Base-by-base conservation (phyloP, 1,140 invertebrate genomes). In the Hesperophylax magnus region DNA sequence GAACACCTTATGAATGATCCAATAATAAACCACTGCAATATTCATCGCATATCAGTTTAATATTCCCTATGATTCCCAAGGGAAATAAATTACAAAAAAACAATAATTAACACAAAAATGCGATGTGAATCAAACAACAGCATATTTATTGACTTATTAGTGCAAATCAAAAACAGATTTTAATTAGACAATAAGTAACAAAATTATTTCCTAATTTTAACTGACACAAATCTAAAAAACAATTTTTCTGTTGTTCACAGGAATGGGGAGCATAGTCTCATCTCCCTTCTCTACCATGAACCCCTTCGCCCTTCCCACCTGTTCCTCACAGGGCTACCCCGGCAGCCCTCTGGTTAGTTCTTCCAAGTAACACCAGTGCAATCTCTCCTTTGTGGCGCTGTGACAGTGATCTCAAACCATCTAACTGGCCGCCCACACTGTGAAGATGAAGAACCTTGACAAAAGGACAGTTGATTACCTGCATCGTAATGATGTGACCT, bases 221-320 rank as follows among this genome's bases (percentile, higher is more conserved):
- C 0, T 61, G 3, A 20, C 11, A 63, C 11, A 6, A 2, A 22
- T 58, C 9, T 58, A 18, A 58, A 11, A 22, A 22, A 18, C 18
- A 18, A 1, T 5, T 54, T 63, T 81, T 84, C 82, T 78, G 84
- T 86, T 87, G 81, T 82, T 88, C 88, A 4, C 90, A 93, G 93
- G 93, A 92, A 93, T 93, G 90, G 89, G 95, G 86, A 94, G 96
- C 82, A 91, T 97, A 72, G 95, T 96, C 24, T 94, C 94, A 22
- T 95, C 95, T 54, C 94, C 95, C 24, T 96, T 96, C 90, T 92
- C 93, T 24, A 94, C 94, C 84, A 96, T 97, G 91, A 97, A 97
- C 87, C 96, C 96, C 53, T 97, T 97, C 91, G 95, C 96, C 81
- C 91, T 97, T 86, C 96, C 96, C 20, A 96, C 96, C 56, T 97